Conservation (phyloP, 2,113 vertebrate species). For the Catagonus wagneri region DNA sequence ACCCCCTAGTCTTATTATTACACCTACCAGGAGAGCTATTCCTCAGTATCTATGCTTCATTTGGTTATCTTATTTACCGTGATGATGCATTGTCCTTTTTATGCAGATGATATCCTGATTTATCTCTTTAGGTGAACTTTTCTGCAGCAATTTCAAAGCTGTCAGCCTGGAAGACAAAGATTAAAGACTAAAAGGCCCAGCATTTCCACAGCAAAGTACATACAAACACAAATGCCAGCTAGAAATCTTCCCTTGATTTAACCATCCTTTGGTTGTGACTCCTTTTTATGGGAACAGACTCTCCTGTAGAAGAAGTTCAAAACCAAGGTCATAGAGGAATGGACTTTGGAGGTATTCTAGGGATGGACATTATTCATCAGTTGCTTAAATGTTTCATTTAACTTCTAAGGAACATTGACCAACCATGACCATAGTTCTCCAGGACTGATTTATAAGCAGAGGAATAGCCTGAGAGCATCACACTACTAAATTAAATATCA, state of each 20-base stretch:
- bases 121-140: constrained; percentile 75
- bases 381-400: constrained; percentile 75
- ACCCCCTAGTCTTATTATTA: background rate
- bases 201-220: constrained; percentile 66
- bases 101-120: constrained; percentile 72
- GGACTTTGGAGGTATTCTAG: constrained; percentile 48
- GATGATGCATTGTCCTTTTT: constrained; percentile 52
- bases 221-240: background rate
- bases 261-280: background rate
- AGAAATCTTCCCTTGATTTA: constrained; percentile 17
- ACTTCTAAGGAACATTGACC: constrained; percentile 64
- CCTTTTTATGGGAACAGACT: background rate
- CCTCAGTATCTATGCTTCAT: background rate
- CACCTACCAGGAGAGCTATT: background rate
- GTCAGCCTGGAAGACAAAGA: background rate
- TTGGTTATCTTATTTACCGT: constrained; percentile 48
- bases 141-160: constrained; percentile 71
- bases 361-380: background rate
- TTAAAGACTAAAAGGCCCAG: constrained; percentile 55
- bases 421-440: constrained; percentile 49
- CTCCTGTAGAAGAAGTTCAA: background rate
- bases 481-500: constrained; percentile 51
- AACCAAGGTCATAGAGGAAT: constrained; percentile 52
- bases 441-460: constrained; percentile 68
- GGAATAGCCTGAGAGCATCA: background rate